Percentiles rank a stretch among this genome's conserved stretches.
Conservation (phyloP, 1,140 invertebrate species). For the Heliothis virescens region DNA sequence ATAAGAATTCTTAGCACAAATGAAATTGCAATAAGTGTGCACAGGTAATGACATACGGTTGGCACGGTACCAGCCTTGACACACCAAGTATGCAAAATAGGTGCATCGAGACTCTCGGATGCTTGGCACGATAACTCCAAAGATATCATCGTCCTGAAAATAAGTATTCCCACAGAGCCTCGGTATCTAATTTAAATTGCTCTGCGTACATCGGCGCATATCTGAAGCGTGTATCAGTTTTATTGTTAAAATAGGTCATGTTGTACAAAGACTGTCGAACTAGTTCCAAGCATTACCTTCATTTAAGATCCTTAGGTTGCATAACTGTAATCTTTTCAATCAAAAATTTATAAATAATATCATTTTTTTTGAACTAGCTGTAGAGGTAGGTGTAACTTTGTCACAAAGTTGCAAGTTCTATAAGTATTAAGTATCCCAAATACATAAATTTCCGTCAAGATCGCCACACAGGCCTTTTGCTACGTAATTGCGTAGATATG, state of each 20-base stretch:
- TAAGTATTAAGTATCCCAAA: no score
- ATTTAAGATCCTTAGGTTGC: no score
- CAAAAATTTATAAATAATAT: no score
- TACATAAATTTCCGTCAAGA: background rate
- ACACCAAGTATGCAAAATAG: conserved; percentile 44
- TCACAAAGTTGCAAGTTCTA: background rate
- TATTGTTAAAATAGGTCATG: conserved; percentile 30
- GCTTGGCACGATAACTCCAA: conserved; percentile 23
- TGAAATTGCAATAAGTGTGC: conserved; percentile 23
- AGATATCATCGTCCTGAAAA: conserved; percentile 48
- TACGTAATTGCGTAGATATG: background rate
- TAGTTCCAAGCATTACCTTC: background rate
- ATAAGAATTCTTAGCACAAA: conserved; percentile 31
- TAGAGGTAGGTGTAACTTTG: background rate
- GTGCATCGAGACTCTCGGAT: conserved; percentile 20
- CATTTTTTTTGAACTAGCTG: no score
- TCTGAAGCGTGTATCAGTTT: conserved; percentile 28
- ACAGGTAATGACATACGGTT: conserved; percentile 45
- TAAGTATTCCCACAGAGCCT: conserved; percentile 47
- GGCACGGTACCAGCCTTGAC: conserved; percentile 40
- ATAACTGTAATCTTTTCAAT: no score
- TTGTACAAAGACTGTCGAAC: background rate
- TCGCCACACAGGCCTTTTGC: background rate
- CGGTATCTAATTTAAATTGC: conserved; percentile 52
- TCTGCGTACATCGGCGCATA: conserved; percentile 26